A percentile compares a stretch with the other conserved stretches of the same genome.
These are phyloP conservation scores for Drosophila varians DNA, from an alignment of 1,140 invertebrate genomes.

Conservation along the genomic window DNA sequence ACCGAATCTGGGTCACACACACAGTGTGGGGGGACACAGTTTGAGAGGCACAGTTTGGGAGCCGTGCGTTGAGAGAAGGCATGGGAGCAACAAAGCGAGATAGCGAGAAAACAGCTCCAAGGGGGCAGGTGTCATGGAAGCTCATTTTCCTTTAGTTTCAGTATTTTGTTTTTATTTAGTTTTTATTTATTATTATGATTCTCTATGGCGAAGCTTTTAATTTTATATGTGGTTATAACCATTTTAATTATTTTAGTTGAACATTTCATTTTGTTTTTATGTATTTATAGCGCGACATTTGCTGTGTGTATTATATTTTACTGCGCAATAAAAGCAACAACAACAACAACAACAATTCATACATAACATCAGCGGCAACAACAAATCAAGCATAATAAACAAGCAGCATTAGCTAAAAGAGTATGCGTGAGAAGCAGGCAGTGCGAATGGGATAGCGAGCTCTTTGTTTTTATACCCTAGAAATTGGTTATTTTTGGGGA, in stretches of 20 bases:
- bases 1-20: slow-evolving; percentile 37
- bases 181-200: not conserved
- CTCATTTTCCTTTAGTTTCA: slow-evolving; percentile 18
- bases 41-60: slow-evolving; percentile 29
- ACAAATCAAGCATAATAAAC: slow-evolving; percentile 75
- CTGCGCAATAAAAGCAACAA: slow-evolving; percentile 76
- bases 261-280: slow-evolving; percentile 12
- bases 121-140: slow-evolving; percentile 45
- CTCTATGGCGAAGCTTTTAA: slow-evolving; percentile 14
- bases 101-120: not conserved
- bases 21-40: not conserved
- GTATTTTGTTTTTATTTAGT: slow-evolving; percentile 15
- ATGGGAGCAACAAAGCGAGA: slow-evolving; percentile 1
- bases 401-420: slow-evolving; percentile 55
- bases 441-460: slow-evolving; percentile 1
- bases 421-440: slow-evolving; percentile 31
- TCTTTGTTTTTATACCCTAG: slow-evolving; percentile 4
- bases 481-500: not conserved
- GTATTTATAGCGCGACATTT: slow-evolving; percentile 61
- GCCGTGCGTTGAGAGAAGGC: not conserved
- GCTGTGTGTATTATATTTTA: slow-evolving; percentile 57
- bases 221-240: slow-evolving; percentile 36
- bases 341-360: slow-evolving; percentile 55
- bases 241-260: slow-evolving; percentile 62
- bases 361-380: slow-evolving; percentile 68